Base-by-base conservation (phyloP, 2,888 invertebrate species). In the Agriopis aurantiaria region DNA sequence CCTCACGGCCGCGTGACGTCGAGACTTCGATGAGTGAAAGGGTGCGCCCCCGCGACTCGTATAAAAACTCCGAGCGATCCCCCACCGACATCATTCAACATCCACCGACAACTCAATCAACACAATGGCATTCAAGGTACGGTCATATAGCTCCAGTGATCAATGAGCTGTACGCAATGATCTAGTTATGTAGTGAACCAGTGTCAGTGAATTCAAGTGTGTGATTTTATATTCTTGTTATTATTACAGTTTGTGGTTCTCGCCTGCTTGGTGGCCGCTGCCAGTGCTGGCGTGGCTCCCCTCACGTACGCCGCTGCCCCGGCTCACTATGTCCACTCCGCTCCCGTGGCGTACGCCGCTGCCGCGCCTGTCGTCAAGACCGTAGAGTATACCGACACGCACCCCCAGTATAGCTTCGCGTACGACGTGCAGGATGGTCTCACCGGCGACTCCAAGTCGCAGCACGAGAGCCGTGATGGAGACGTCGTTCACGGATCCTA, bases 381-480 rank as follows among this genome's bases (percentile, higher is more conserved):
- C 56, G 89, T 90, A 68, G 84, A 91, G 76, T 82, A 52, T 87
- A 90, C 85, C 85, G 84, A 91, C 86, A 71, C 82, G 55, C 78
- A 90, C 79, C 85, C 92, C 68, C 80, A 87, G 72, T 88, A 95
- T 90, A 92, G 91, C 81, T 95, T 92, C 87, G 91, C 94, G 0
- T 95, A 95, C 85, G 95, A 95, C 74, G 95, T 95, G 10, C 95
- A 95, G 78, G 95, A 95, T 76, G 87, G 91, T 72, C 86, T 95
- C 62, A 95, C 95, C 75, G 91, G 91, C 0, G 91, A 92, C 84
- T 90, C 91, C 74, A 93, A 93, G 85, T 82, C 81, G 76, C 93
- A 93, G 76, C 93, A 93, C 80, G 93, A 93, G 79, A 88, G 79
- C 76, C 92, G 93, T 78, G 89, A 92, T 70, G 93, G 93, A 49